Evolutionary conservation across 2,113 vertebrate genomes (phyloP).

Genomic region (Coptodon rendalli): DNA sequence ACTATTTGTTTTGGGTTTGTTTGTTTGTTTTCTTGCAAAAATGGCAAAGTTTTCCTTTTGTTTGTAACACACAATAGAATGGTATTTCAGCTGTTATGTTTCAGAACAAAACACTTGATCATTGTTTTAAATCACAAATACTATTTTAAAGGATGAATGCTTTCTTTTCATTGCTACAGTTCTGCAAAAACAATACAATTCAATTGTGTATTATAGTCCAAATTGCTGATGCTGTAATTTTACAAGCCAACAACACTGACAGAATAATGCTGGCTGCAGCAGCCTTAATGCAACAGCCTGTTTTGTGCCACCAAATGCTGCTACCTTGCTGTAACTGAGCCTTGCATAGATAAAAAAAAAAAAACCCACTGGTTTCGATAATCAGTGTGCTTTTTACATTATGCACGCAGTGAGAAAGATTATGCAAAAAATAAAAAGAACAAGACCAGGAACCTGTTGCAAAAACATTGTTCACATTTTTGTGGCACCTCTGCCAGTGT

Average conservation of each 20-base stretch:
- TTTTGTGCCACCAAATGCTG: not conserved
- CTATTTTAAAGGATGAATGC: not conserved
- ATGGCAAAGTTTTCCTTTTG: not conserved
- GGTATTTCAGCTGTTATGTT: not conserved
- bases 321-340: slow-evolving; percentile 2
- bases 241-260: slow-evolving; percentile 2
- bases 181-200: slow-evolving; percentile 17
- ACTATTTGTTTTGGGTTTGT: not conserved
- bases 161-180: slow-evolving; percentile 5
- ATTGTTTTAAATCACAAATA: not conserved
- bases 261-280: slow-evolving; percentile 25
- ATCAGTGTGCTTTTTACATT: slow-evolving; percentile 13
- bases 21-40: not conserved
- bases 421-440: not conserved
- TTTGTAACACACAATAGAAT: not conserved
- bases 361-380: slow-evolving; percentile 3
- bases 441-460: not conserved
- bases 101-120: not conserved
- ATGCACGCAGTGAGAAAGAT: not conserved
- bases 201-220: not conserved
- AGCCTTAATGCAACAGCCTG: slow-evolving; percentile 1
- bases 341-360: not conserved
- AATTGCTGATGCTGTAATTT: slow-evolving; percentile 36
- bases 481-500: not conserved
- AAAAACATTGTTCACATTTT: not conserved